These are phyloP conservation scores for Cyanocitta stelleri DNA, from an alignment of 2,113 vertebrate genomes.

Conservation along the genomic window DNA sequence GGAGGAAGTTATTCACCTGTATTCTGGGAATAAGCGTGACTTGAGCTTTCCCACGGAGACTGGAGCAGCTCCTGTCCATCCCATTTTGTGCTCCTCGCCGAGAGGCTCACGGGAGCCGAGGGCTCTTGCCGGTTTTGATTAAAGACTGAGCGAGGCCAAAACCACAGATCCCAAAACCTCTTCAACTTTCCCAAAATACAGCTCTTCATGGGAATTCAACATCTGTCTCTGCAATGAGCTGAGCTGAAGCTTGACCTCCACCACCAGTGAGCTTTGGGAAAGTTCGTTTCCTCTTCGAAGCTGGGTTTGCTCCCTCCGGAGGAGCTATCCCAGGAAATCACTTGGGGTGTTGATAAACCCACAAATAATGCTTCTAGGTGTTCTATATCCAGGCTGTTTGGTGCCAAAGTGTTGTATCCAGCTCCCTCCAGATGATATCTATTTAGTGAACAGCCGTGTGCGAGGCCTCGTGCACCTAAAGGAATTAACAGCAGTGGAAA, in stretches of 20 bases:
- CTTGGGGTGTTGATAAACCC: neutral
- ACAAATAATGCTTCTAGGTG: neutral
- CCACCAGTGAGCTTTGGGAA: neutral
- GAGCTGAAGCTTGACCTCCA: neutral
- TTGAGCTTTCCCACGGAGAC: neutral
- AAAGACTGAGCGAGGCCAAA: neutral
- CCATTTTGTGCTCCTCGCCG: neutral
- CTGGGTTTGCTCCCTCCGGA: neutral
- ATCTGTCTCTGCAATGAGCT: conserved; percentile 2
- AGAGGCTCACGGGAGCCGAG: neutral
- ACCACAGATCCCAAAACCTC: conserved; percentile 21
- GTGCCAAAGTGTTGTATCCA: neutral
- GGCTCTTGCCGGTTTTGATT: neutral
- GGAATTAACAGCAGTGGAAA: conserved; percentile 59
- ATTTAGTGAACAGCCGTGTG: neutral
- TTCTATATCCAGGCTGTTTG: neutral
- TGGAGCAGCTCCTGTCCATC: neutral
- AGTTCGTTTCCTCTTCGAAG: neutral
- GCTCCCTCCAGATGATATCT: conserved; percentile 16
- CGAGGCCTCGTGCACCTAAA: neutral
- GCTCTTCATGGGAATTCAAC: conserved; percentile 7
- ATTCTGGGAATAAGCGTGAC: neutral
- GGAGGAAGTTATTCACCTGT: neutral
- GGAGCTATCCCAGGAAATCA: neutral
- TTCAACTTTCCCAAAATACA: neutral